Evolutionary conservation across 2,888 invertebrate genomes (phyloP), one percentile per base, ranked within the genome.

Genomic region (Julus scanicus): DNA sequence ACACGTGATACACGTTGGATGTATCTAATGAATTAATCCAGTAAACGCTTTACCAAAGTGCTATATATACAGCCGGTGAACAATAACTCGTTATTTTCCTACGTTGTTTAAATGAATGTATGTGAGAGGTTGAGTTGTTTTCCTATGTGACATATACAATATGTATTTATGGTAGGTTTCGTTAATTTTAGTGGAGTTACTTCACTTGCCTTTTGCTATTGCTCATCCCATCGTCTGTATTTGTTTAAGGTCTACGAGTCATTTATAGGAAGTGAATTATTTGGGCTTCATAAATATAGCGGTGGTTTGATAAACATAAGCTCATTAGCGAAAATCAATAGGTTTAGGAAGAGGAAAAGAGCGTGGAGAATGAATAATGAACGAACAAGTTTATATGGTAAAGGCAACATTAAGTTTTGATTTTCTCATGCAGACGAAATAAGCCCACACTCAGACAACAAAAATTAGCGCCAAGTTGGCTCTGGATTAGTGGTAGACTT

Each of bases 301-400:
- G 71, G 71, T 71, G 71, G 71, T 20, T 71, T 71, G 71, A 71
- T 71, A 71, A 71, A 71, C 71, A 71, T 71, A 71, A 71, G 71
- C 71, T 71, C 71, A 71, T 71, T 71, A 71, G 71, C 29, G 71
- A 71, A 71, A 71, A 71, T 71, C 71, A 71, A 71, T 71, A 71
- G 71, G 71, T 71, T 71, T 71, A 71, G 29, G 71, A 71, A 29
- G n/a, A 44, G 44, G 6, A 6, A 44, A 44, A 44, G 29, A 71
- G 71, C 1, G 71, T 71, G 20, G 29, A 71, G 71, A 71, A 71
- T 71, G 71, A 71, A 71, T 71, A 71, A 71, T 71, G 71, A 71
- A 71, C 71, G 1, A 71, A 29, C 71, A 8, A 29, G 71, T n/a
- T n/a, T 71, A 8, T 71, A 71, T 29, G 71, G 71, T 71, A 71